phyloP scores from a whole-genome alignment of 1,140 invertebrate genomes.

The Cryptotermes secundus region DNA sequence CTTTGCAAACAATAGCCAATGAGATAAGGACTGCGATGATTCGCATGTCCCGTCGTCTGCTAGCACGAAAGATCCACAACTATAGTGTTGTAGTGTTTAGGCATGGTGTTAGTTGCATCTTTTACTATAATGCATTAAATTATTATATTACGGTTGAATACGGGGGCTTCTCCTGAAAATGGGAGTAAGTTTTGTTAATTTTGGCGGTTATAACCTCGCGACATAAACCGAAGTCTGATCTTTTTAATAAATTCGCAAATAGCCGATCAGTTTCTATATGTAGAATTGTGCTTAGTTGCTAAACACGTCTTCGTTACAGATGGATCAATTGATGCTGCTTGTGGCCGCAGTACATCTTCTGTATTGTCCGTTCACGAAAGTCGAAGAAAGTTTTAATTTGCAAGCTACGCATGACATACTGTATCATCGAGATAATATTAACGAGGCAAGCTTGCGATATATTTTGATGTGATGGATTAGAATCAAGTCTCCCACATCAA shows the following conservation, averaged over 20 bases:
- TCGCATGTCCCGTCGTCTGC: not conserved
- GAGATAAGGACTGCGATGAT: not conserved
- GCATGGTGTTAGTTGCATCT: not conserved
- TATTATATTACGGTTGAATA: not conserved
- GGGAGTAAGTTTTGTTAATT: not conserved
- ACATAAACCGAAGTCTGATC: not conserved
- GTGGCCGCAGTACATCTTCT: conserved; percentile 76
- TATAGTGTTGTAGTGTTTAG: not conserved
- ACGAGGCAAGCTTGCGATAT: conserved; percentile 62
- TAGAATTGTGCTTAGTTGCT: not conserved
- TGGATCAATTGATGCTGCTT: conserved; percentile 50
- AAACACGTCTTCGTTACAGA: conserved; percentile 24
- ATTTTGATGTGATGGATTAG: too few relatives aligned
- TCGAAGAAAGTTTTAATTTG: conserved; percentile 99
- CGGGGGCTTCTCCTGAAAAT: not conserved
- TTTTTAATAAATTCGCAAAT: not conserved
- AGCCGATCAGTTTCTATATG: not conserved
- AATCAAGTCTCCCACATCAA: too few relatives aligned
- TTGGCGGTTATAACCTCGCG: not conserved
- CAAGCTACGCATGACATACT: conserved; percentile 98
- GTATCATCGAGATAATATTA: conserved; percentile 80
- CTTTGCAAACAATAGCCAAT: too few relatives aligned
- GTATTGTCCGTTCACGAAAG: conserved; percentile 96
- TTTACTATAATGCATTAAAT: not conserved
- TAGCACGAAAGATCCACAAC: not conserved